These are phyloP conservation scores for Drosophila tanythrix DNA, from an alignment of 2,888 invertebrate genomes.

Conservation along the genomic window DNA sequence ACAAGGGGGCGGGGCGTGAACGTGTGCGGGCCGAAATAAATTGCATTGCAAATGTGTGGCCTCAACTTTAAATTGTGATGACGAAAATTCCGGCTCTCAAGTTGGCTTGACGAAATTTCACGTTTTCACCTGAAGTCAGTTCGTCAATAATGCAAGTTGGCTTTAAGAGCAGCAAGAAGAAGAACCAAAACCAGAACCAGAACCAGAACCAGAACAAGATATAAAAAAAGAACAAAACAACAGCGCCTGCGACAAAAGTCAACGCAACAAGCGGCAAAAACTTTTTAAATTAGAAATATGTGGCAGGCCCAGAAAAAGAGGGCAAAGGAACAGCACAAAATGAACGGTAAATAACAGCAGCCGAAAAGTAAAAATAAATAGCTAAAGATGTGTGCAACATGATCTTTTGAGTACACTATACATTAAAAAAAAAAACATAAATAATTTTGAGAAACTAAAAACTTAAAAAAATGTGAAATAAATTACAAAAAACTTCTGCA, in stretches of 20 bases:
- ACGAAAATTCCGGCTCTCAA: constrained; percentile 9
- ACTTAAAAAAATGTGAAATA: neutral
- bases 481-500: neutral
- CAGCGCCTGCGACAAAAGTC: constrained; percentile 35
- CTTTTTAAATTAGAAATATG: constrained; percentile 52
- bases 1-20: neutral
- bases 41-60: constrained; percentile 47
- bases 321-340: constrained; percentile 45
- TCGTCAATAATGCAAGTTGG: constrained; percentile 15
- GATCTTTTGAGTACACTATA: neutral
- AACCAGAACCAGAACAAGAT: neutral
- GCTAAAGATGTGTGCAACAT: neutral
- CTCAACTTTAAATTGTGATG: constrained; percentile 7
- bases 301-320: constrained; percentile 19
- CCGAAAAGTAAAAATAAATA: constrained; percentile 7
- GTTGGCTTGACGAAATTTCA: constrained; percentile 8
- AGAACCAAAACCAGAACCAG: neutral
- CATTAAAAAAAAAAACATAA: neutral
- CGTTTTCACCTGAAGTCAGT: constrained; percentile 10
- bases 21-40: constrained; percentile 21
- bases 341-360: constrained; percentile 58
- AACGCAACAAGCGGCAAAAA: constrained; percentile 43
- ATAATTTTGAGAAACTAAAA: neutral
- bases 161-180: constrained; percentile 37
- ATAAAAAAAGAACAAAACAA: constrained; percentile 23